phyloP scores from a whole-genome alignment of 1,140 invertebrate species.

The Stegodyphus mimosarum region DNA sequence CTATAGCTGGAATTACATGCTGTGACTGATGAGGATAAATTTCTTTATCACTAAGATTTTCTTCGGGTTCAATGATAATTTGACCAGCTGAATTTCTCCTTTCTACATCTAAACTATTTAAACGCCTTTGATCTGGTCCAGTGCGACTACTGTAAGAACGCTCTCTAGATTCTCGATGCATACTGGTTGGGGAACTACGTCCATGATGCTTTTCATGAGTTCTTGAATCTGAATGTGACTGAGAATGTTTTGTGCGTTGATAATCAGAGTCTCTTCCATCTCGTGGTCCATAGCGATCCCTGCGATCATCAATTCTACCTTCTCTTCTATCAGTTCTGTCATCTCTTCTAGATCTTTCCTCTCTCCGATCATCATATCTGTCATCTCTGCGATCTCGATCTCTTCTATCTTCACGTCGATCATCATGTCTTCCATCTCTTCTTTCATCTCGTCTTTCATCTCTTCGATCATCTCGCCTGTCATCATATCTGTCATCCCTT shows the following conservation, averaged over 20 bases:
- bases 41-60: conserved; percentile 88
- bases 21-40: conserved; percentile 71
- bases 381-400: not conserved
- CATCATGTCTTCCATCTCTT: not conserved
- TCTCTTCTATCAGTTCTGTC: conserved; percentile 1
- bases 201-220: conserved; percentile 45
- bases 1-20: conserved; percentile 73
- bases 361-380: not conserved
- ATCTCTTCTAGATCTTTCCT: not conserved
- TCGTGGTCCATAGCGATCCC: conserved; percentile 19
- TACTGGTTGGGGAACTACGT: conserved; percentile 27
- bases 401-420: conserved; percentile 1
- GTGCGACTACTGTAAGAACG: conserved; percentile 6
- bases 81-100: conserved; percentile 68
- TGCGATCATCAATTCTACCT: conserved; percentile 29
- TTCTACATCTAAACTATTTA: conserved; percentile 44
- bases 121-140: not conserved
- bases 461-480: conserved; percentile 12
- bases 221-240: conserved; percentile 31
- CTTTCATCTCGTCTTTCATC: not conserved
- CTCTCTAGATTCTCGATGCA: conserved; percentile 33
- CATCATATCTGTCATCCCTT: conserved; percentile 2
- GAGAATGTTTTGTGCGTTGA: conserved; percentile 53
- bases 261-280: conserved; percentile 12
- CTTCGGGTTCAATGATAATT: conserved; percentile 82